Evolutionary conservation across 30 jellyfish, hydroid and myxozoan species (phyloP), one percentile per base, ranked within the genome.

Genomic region (Catostylus mosaicus): DNA sequence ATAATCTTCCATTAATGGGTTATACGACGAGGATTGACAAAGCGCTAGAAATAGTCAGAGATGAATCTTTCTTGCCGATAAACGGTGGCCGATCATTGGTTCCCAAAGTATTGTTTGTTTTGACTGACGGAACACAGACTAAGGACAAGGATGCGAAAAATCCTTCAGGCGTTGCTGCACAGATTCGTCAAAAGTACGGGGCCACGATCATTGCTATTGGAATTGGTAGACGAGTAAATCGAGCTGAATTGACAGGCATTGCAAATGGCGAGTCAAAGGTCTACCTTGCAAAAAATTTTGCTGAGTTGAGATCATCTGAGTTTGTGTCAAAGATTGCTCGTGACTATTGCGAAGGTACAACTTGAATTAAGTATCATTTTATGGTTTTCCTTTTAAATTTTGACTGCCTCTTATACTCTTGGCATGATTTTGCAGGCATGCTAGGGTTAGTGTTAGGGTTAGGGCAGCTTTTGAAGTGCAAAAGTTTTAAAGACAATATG

Each of bases 61-160:
- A 67, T 36, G 78, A 86, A 52, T 6, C 75, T 80, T 86, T 86
- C 61, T 14, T 0, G 37, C 34, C 68, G 33, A 2, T 62, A 31
- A 88, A 88, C 54, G 95, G 95, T 1, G 89, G 78, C 2, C 84
- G 95, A 1, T 61, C 59, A 5, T 30, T 48, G 10, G 80, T 74
- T 22, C 84, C 89, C 12, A 85, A 85, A 43, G 40, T 85, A 20
- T 51, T 85, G 29, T 19, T 85, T 48, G 34, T 85, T n/a, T 33
- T 85, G 60, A 85, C 95, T 20, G 96, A 86, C 32, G 96, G 96
- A 8, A 36, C 78, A 2, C 96, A 86, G 60, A 61, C 96, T 62
- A 80, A 64, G 27, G 96, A 63, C 48, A 65, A 22, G 7, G 93
- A 62, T 64, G 94, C 96, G 27, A 91, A 57, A 23, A 82, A 78